Evolutionary conservation across 1,140 invertebrate genomes (phyloP), one percentile per base, ranked within the genome.

Genomic region (Elymnias hypermnestra): DNA sequence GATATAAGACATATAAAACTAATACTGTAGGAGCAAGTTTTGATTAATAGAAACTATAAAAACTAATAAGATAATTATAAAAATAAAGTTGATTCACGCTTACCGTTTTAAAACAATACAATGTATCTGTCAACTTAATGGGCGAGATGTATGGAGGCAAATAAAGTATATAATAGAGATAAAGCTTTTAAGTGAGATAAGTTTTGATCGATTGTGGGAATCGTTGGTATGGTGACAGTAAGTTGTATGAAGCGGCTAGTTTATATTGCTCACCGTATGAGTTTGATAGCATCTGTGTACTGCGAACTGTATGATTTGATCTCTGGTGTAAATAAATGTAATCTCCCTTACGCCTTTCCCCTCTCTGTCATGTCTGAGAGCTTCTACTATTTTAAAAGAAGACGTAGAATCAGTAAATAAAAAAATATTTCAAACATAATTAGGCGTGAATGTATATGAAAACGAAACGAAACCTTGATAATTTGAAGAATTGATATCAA

Each of bases 121-220:
- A 46, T 59, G 42, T 50, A 18, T 9, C 47, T 45, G 44, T 51
- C 35, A 43, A 18, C 36, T 56, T 60, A 63, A 63, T 57, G 53
- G 61, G 29, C 38, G 26, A 49, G 41, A 53, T 45, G 37, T 50
- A 29, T 38, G 40, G 29, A 25, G 35, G 28, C 53, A 47, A 59
- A 62, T 66, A 45, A 51, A 46, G 49, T 51, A 65, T 62, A 64
- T 50, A 67, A 58, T 57, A 52, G 52, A 82, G 75, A 86, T 77
- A 86, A 79, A 63, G 58, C 71, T 74, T 70, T 76, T 78, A 78
- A 38, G 8, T 12, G 23, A 65, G 70, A 83, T 78, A 78, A 68
- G 49, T 56, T 41, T 47, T 67, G 78, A 79, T 83, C 72, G 78
- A 83, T 83, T 74, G 78, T 83, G 78, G 74, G 75, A 83, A 79